Conservation (phyloP, 2,888 invertebrate genomes). For the Eubasilissa splendida region DNA sequence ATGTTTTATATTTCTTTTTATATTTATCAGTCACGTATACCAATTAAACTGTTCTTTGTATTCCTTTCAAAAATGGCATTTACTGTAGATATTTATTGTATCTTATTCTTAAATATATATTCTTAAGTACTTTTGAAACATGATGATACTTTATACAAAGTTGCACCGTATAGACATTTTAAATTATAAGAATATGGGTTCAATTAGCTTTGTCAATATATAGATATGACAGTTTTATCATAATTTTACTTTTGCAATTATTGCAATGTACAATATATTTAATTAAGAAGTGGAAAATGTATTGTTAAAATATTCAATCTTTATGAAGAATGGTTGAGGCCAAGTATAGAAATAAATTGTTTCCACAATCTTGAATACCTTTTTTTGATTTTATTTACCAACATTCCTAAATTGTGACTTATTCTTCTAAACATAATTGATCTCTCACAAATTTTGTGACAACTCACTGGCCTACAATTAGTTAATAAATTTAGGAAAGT, state of each 20-base stretch:
- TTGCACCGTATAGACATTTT: constrained; percentile 50
- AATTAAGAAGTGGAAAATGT: constrained; percentile 45
- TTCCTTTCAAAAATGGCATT: constrained; percentile 43
- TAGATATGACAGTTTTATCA: constrained; percentile 30
- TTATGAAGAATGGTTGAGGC: constrained; percentile 51
- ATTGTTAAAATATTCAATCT: constrained; percentile 50
- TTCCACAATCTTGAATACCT: constrained; percentile 39
- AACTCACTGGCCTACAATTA: no score
- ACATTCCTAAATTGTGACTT: neutral
- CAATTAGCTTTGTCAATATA: constrained; percentile 39
- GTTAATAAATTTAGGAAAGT: no score
- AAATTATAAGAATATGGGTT: constrained; percentile 49
- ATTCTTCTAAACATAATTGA: no score
- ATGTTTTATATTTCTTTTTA: neutral
- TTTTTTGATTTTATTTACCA: constrained; percentile 6
- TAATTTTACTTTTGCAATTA: constrained; percentile 38
- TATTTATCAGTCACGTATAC: constrained; percentile 11
- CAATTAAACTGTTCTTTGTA: constrained; percentile 3
- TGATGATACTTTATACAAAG: constrained; percentile 43
- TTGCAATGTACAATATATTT: constrained; percentile 47
- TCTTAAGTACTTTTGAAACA: constrained; percentile 38
- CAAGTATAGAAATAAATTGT: constrained; percentile 48
- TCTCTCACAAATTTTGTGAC: no score
- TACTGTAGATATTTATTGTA: constrained; percentile 55
- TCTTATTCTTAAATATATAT: constrained; percentile 25